Evolutionary conservation across 2,888 invertebrate genomes (phyloP).

Genomic region (Melipona bicolor): DNA sequence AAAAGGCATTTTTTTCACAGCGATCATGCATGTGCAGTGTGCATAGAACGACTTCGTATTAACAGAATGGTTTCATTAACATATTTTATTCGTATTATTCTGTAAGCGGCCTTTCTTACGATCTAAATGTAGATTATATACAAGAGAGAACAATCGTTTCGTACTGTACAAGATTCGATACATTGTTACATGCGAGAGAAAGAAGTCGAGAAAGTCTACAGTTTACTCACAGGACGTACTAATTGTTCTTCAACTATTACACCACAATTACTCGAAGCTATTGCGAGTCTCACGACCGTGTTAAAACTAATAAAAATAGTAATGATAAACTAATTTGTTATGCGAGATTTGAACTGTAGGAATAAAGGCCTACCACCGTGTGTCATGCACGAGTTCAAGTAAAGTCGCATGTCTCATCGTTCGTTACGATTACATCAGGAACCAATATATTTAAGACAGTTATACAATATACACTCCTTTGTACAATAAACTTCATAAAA

Average conservation of each 20-base stretch:
- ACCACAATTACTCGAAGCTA: not conserved
- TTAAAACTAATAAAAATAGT: not conserved
- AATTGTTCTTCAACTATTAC: too few relatives aligned
- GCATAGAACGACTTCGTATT: slow-evolving; percentile 55
- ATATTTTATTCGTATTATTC: not conserved
- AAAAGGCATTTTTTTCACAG: slow-evolving; percentile 55
- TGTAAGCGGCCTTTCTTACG: slow-evolving; percentile 6
- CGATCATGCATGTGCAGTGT: slow-evolving; percentile 67
- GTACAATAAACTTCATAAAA: slow-evolving; percentile 11
- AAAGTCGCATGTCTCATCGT: not conserved
- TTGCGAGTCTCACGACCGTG: not conserved
- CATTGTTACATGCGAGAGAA: slow-evolving; percentile 32
- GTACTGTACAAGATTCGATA: slow-evolving; percentile 20
- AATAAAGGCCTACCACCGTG: slow-evolving; percentile 46
- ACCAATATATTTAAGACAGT: slow-evolving; percentile 42
- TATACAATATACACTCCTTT: slow-evolving; percentile 19
- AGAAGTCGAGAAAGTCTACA: slow-evolving; percentile 29
- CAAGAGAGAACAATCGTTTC: slow-evolving; percentile 16
- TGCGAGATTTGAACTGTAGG: slow-evolving; percentile 29
- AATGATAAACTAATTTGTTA: not conserved
- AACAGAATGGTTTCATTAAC: slow-evolving; percentile 26
- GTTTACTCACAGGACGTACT: not conserved
- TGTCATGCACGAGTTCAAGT: slow-evolving; percentile 45
- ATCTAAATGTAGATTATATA: slow-evolving; percentile 42
- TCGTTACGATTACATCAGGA: slow-evolving; percentile 13